Base-by-base conservation (phyloP, 2,113 vertebrate genomes). In the Calyptomena viridis region DNA sequence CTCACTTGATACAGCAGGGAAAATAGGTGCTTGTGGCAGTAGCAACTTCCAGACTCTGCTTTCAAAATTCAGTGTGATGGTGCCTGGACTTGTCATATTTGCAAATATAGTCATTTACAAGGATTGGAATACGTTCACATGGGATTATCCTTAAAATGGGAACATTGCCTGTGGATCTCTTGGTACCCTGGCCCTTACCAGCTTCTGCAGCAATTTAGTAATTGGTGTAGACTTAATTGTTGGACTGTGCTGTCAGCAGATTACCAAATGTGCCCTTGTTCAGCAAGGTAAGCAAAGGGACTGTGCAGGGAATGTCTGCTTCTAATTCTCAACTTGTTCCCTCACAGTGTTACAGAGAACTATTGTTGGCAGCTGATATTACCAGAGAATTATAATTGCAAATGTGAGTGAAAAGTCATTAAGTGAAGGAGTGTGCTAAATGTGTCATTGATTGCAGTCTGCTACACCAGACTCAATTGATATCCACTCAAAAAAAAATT, bases 371-470 rank as follows among this genome's bases (percentile, higher is more conserved):
- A 90, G 66, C 90, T 87, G 74, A 6, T 96, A 64, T 21, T 84
- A 73, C 62, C 58, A 80, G 81, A 76, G 85, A 76, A 91, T 94
- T 90, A 40, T 9, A 90, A 90, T 94, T 85, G 82, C 66, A 91
- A 90, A 94, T 90, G 66, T 42, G 35, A 90, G 27, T 60, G 82
- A 85, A 40, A 85, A 85, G 74, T 93, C 94, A 85, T 82, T 94
- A 79, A 89, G 71, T 84, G 93, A 88, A 93, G 39, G 52, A 91
- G 77, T 68, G 53, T 85, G 63, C 71, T 94, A 60, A 96, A 58
- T 73, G 67, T 73, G 67, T 75, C 59, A 53, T 68, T 78, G 71
- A 68, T 90, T 76, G 2, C 19, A 89, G 81, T 85, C 87, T 91
- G 39, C 2, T 16, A 22, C 19, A 31, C 33, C 74, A 91, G 84